These are phyloP conservation scores for Trilocha varians DNA, from an alignment of 2,888 invertebrate species.

Conservation along the genomic window DNA sequence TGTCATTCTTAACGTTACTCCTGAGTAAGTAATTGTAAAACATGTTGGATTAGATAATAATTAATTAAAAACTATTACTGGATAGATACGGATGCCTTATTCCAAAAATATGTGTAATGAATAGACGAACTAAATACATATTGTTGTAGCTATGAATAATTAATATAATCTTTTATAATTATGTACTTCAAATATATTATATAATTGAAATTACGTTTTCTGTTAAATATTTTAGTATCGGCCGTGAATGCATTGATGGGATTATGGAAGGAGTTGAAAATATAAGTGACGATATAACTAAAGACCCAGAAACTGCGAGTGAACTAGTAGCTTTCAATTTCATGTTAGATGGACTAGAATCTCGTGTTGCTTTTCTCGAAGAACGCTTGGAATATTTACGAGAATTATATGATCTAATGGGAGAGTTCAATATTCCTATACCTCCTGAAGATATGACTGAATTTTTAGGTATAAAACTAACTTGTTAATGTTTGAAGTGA, in stretches of 20 bases:
- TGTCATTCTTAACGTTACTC: slow-evolving; percentile 76
- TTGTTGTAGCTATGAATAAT: too few relatives aligned
- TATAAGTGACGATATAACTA: slow-evolving; percentile 75
- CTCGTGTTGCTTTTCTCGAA: slow-evolving; percentile 80
- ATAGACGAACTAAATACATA: too few relatives aligned
- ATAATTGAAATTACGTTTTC: not conserved
- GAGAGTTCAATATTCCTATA: slow-evolving; percentile 82
- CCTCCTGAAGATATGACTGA: slow-evolving; percentile 80
- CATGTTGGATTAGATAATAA: too few relatives aligned
- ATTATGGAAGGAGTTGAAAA: slow-evolving; percentile 76
- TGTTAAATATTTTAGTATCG: slow-evolving; percentile 64
- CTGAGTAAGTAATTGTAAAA: slow-evolving; percentile 72
- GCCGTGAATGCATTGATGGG: slow-evolving; percentile 73
- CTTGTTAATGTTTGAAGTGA: not conserved
- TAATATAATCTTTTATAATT: too few relatives aligned
- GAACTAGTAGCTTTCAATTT: slow-evolving; percentile 82
- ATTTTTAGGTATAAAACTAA: slow-evolving; percentile 53
- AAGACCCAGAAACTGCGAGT: slow-evolving; percentile 79
- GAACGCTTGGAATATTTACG: slow-evolving; percentile 83
- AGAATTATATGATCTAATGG: slow-evolving; percentile 88
- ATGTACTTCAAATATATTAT: not conserved
- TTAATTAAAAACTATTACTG: not conserved
- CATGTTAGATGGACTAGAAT: slow-evolving; percentile 78
- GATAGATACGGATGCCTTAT: too few relatives aligned
- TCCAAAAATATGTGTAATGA: too few relatives aligned